Base-by-base conservation (phyloP, 2,888 invertebrate genomes). In the Isoperla grammatica region DNA sequence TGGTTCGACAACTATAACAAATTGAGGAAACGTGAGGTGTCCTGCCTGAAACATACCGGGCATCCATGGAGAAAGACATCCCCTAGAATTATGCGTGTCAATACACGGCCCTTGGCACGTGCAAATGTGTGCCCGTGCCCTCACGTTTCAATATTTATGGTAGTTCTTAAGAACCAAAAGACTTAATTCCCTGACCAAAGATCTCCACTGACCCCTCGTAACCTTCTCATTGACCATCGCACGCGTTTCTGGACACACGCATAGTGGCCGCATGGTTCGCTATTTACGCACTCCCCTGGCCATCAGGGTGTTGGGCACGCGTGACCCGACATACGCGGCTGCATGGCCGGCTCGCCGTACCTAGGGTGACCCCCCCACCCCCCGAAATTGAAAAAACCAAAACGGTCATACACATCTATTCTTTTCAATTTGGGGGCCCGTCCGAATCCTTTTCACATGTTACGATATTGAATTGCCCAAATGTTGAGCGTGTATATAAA, bases 391-490 rank as follows among this genome's bases (percentile, higher is more conserved):
- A 39, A 39, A n/a, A 53, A 39, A 53, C 15, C 37, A 53, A 39
- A 53, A 53, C 53, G 53, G 53, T 53, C 53, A 53, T 49, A 49
- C 37, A 53, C 53, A 37, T 35, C 40, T 39, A 37, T 53, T 53
- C 53, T 39, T 53, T 53, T 53, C 53, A 53, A 53, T 53, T 53
- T 39, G 50, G 50, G 50, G 50, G 17, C 12, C 39, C 20, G 19
- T 20, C 39, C 20, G 19, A 37, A 22, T 37, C 15, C 39, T 37
- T 53, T 53, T 53, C 39, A 53, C 13, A 39, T 53, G 53, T 53
- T 15, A 37, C 53, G 53, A 53, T 53, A 39, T 37, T 53, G 53
- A 53, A 53, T 53, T 53, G 53, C 53, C 53, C 8, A 53, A 53
- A 53, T 53, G 53, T 53, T 50, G 13, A 29, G 23, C 8, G 29